A percentile compares a stretch with the other conserved stretches of the same genome.
phyloP scores from a whole-genome alignment of 2,797 vertebrate species.

The Arrhamphus sclerolepis region DNA sequence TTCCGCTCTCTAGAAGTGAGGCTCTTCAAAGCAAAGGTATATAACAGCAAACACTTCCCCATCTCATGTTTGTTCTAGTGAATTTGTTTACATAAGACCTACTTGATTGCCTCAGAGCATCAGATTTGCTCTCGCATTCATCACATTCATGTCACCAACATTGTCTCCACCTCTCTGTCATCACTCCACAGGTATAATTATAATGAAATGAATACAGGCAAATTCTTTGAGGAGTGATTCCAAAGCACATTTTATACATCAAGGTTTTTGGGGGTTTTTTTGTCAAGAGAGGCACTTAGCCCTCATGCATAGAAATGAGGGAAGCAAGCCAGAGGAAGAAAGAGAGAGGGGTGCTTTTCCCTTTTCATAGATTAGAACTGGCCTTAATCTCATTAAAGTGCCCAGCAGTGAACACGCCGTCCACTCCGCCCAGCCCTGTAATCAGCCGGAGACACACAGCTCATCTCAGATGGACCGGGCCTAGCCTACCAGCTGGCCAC shows the following conservation, averaged over 20 bases:
- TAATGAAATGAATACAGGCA: conserved; percentile 73
- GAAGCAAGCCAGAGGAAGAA: conserved; percentile 49
- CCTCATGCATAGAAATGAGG: conserved; percentile 71
- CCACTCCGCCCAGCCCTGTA: conserved; percentile 77
- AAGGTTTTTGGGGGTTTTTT: conserved; percentile 52
- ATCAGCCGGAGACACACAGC: conserved; percentile 78
- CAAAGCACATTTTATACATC: conserved; percentile 69
- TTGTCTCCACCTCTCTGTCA: conserved; percentile 35
- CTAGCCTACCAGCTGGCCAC: conserved; percentile 66
- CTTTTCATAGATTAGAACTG: conserved; percentile 81
- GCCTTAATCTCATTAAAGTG: conserved; percentile 84
- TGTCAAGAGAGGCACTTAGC: conserved; percentile 51
- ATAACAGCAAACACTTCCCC: neutral
- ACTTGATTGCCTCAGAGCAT: conserved; percentile 23
- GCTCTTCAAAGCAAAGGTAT: conserved; percentile 79
- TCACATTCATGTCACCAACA: conserved; percentile 48
- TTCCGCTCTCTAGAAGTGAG: conserved; percentile 78
- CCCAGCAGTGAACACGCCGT: conserved; percentile 76
- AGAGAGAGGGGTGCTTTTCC: conserved; percentile 60
- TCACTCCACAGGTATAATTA: conserved; percentile 62
- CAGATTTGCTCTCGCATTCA: conserved; percentile 50
- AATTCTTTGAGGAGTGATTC: conserved; percentile 75
- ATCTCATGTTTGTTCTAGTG: conserved; percentile 26
- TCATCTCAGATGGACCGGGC: conserved; percentile 73
- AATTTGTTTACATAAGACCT: conserved; percentile 27